Evolutionary conservation across 2,797 vertebrate species (phyloP), one percentile per base, ranked within the genome.

Genomic region (Schizothorax lantsangensis): DNA sequence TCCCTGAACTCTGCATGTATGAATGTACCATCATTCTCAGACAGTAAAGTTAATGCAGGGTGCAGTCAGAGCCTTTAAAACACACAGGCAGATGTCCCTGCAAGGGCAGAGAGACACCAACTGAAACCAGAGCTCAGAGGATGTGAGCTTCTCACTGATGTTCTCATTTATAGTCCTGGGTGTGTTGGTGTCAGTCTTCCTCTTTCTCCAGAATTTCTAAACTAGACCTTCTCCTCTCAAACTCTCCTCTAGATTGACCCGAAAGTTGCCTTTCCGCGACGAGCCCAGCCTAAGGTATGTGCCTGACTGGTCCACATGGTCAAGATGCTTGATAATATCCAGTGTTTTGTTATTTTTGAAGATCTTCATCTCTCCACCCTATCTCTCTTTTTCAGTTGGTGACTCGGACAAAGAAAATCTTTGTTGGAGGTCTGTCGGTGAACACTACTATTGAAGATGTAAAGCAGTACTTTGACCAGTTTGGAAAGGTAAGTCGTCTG

Each of bases 391-490:
- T 93, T 91, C 95, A 99, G 98, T 95, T 99, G 94, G 98, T 99
- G 96, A 99, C 98, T 91, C 97, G 98, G 93, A 99, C 98, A 89
- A 99, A 99, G 97, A 99, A 99, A 96, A 99, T 99, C 95, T 99
- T 99, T 94, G 98, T 99, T 66, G 98, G 98, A 88, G 98, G 98
- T 86, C 94, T 99, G 89, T 99, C 98, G 0, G 98, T 99, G 93
- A 99, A 98, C 95, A 99, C 98, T 84, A 99, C 98, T 5, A 98
- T 99, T 91, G 98, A 99, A 89, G 98, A 99, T 49, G 98, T 99
- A 91, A 99, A 99, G 92, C 98, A 99, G 59, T 99, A 99, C 93
- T 99, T 99, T 0, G 98, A 99, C 93, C 98, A 99, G 94, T 99
- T 99, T 57, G 98, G 98, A 91, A 99, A 99, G 97, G 98, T 99